Conservation (phyloP, 1,140 invertebrate genomes). For the Lasioglossum baleicum region DNA sequence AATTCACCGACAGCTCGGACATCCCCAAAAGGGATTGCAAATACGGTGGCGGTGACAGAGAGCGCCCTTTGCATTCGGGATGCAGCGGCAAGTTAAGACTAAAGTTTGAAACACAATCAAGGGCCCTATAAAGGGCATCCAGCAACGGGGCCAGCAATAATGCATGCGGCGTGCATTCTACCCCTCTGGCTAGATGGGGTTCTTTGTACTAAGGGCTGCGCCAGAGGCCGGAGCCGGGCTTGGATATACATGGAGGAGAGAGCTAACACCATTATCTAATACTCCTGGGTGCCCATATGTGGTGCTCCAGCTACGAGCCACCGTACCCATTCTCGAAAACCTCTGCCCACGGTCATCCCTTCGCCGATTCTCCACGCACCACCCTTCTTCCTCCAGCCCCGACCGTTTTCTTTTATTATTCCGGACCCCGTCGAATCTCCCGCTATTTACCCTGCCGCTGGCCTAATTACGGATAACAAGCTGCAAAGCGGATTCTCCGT, state of each 20-base stretch:
- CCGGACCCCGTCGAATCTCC: background rate
- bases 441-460: slow-evolving; percentile 22
- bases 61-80: slow-evolving; percentile 44
- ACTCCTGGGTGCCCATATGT: slow-evolving; percentile 76
- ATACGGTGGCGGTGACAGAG: slow-evolving; percentile 39
- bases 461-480: slow-evolving; percentile 46
- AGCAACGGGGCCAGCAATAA: slow-evolving; percentile 67
- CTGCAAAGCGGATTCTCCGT: slow-evolving; percentile 22
- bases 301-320: slow-evolving; percentile 75
- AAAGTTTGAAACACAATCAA: slow-evolving; percentile 69
- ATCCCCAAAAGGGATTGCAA: slow-evolving; percentile 41
- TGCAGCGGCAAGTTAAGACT: slow-evolving; percentile 53
- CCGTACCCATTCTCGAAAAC: slow-evolving; percentile 72
- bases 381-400: no score
- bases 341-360: slow-evolving; percentile 43
- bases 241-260: slow-evolving; percentile 62
- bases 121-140: slow-evolving; percentile 49
- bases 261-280: slow-evolving; percentile 79
- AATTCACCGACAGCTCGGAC: slow-evolving; percentile 16
- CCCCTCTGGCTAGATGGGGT: slow-evolving; percentile 65
- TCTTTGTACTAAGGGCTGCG: slow-evolving; percentile 70
- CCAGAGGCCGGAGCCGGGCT: slow-evolving; percentile 56
- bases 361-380: background rate
- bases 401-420: slow-evolving; percentile 44
- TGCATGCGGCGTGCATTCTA: slow-evolving; percentile 57